Evolutionary conservation across 2,888 invertebrate genomes (phyloP), one percentile per base, ranked within the genome.

Genomic region (Onthophagus sagittarius): DNA sequence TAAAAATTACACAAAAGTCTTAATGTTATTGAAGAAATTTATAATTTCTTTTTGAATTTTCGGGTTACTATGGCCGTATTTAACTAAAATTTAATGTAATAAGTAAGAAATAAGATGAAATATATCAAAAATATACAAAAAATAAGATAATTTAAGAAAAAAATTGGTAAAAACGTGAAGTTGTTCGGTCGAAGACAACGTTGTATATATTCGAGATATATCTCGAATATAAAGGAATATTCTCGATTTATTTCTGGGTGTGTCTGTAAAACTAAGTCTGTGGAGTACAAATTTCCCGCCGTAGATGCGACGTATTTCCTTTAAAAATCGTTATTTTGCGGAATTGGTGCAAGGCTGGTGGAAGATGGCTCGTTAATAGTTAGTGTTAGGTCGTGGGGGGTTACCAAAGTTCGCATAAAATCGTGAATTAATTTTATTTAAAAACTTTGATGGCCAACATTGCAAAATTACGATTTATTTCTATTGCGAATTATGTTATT

Each of bases 281-380:
- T n/a, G n/a, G 15, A 32, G 32, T 31, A n/a, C 7, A 11, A 5
- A 15, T 67, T 67, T 67, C 67, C 67, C 67, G 67, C 67, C 23
- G 23, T 23, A 15, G n/a, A 67, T 31, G 31, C 67, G 23, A 67
- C 67, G 67, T 32, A 67, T 67, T 67, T 67, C 67, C 67, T 23
- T 32, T 67, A 67, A 67, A 67, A 67, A 31, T 67, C 31, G 67
- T 32, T 23, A 67, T 31, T 67, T 67, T 67, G 32, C 67, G 7
- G 67, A 67, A 31, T 67, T 67, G 9, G 39, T 67, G 23, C 67
- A 6, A 67, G 64, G 31, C 31, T 11, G 6, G 67, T 2, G 9
- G 31, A 67, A 67, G 15, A 31, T n/a, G 23, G 39, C 39, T 53
- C 7, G 5, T 7, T 2, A 11, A 4, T 9, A 7, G 39, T 23